Conservation (phyloP, 2,888 invertebrate genomes). For the Xanthia icteritia region DNA sequence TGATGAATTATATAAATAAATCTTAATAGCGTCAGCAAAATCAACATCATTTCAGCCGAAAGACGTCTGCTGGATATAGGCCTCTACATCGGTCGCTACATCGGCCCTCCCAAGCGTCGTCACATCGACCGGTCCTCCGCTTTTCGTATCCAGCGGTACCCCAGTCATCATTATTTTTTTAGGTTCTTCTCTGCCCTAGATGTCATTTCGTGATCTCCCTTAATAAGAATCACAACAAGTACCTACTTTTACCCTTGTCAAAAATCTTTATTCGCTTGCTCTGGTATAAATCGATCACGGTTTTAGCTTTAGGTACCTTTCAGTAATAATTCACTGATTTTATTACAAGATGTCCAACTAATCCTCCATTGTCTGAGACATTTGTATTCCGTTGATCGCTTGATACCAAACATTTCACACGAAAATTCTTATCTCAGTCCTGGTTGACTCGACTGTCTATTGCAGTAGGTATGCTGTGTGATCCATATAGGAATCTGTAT, state of each 20-base stretch:
- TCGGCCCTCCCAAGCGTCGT: too few species aligned
- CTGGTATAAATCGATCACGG: slow-evolving; percentile 45
- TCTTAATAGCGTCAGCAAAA: neutral
- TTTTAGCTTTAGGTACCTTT: slow-evolving; percentile 20
- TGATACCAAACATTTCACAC: slow-evolving; percentile 47
- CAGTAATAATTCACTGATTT: slow-evolving; percentile 44
- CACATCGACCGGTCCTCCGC: neutral
- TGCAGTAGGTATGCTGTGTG: slow-evolving; percentile 44
- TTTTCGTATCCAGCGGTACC: neutral
- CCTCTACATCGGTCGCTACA: too few species aligned
- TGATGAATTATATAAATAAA: too few species aligned
- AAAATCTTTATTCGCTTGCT: slow-evolving; percentile 20
- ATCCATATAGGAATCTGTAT: slow-evolving; percentile 36
- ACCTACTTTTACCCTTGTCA: slow-evolving; percentile 7
- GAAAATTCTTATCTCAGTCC: slow-evolving; percentile 34
- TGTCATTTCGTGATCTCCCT: neutral
- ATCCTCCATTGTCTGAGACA: slow-evolving; percentile 19
- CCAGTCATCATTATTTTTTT: neutral
- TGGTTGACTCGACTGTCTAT: slow-evolving; percentile 27
- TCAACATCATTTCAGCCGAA: neutral
- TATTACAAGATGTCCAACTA: slow-evolving; percentile 44
- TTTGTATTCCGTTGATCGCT: slow-evolving; percentile 51
- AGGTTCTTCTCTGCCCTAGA: neutral
- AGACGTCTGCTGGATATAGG: neutral
- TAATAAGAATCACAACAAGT: neutral